Evolutionary conservation across 1,140 invertebrate species (phyloP), one percentile per base, ranked within the genome.

Genomic region (Himalopsyche phryganea): DNA sequence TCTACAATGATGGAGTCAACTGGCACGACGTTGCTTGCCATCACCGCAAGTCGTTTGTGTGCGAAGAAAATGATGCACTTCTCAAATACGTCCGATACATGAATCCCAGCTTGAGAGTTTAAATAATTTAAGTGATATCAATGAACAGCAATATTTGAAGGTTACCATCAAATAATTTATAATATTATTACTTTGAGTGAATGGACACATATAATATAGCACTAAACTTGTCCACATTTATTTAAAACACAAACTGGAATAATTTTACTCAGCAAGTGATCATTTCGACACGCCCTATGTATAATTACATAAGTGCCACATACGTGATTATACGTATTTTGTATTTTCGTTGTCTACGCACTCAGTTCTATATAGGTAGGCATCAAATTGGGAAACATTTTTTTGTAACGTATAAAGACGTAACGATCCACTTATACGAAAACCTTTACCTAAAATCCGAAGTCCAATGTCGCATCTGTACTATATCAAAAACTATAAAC

Each of bases 1-100:
- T 91, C 76, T 91, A 91, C 78, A 89, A 90, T 49, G 90, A 92
- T 66, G 88, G 89, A 17, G 86, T 91, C 35, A 87, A 91, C 68
- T 92, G 89, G 89, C 90, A 92, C 67, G 90, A 92, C 66, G 89
- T 92, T 15, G 88, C 88, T 60, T 92, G 90, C 67, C 88, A 91
- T 67, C 89, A 91, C 68, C 83, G 85, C 66, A 92, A 92, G 72
- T 84, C 88, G 1, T 89, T 87, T 73, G 85, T 91, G 13, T 92
- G 90, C 68, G 90, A 92, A 71, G 89, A 91, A 65, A 90, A 89
- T 68, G 86, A 89, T 54, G 82, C 86, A 14, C 81, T 92, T 4
- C 70, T 92, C 14, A 88, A 87, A 79, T 91, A 91, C 71, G 85
- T 90, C 32, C 79, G 85, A 63, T 90, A 85, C 69, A 88, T 83